These are phyloP conservation scores for Myiopsitta monachus DNA, from an alignment of 2,113 vertebrate species.

Conservation along the genomic window DNA sequence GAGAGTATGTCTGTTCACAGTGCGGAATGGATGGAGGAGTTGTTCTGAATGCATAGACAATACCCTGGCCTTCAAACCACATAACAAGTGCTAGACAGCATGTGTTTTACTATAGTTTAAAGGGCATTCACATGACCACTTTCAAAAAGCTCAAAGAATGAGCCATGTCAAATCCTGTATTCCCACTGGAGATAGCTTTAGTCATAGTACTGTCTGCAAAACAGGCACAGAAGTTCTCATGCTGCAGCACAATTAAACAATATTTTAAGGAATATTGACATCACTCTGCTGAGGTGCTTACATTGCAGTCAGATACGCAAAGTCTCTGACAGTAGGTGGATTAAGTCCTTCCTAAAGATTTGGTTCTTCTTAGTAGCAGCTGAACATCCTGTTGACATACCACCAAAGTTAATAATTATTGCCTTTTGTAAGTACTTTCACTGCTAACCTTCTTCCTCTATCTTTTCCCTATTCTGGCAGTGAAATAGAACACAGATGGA, in stretches of 20 bases:
- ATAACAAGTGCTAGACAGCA: accelerated
- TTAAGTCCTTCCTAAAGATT: not conserved
- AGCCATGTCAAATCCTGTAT: not conserved
- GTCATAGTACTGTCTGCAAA: not conserved
- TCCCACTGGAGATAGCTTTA: not conserved
- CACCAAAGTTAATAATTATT: not conserved
- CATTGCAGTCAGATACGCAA: not conserved
- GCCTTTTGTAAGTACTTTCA: not conserved
- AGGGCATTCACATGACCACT: not conserved
- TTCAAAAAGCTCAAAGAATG: not conserved
- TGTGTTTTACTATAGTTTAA: not conserved
- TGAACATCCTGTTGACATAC: not conserved
- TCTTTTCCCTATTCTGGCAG: not conserved
- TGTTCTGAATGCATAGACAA: not conserved
- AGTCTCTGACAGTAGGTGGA: not conserved
- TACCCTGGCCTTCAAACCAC: not conserved
- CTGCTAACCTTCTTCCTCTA: not conserved
- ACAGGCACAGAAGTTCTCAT: not conserved
- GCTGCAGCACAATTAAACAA: not conserved
- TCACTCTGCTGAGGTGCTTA: not conserved
- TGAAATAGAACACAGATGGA: constrained; percentile 39
- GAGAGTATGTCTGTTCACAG: no score
- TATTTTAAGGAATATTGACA: not conserved
- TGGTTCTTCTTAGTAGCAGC: not conserved
- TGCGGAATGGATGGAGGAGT: not conserved